These are phyloP conservation scores for Geopemphigus sp. DNA, from an alignment of 1,140 invertebrate species.

Conservation along the genomic window DNA sequence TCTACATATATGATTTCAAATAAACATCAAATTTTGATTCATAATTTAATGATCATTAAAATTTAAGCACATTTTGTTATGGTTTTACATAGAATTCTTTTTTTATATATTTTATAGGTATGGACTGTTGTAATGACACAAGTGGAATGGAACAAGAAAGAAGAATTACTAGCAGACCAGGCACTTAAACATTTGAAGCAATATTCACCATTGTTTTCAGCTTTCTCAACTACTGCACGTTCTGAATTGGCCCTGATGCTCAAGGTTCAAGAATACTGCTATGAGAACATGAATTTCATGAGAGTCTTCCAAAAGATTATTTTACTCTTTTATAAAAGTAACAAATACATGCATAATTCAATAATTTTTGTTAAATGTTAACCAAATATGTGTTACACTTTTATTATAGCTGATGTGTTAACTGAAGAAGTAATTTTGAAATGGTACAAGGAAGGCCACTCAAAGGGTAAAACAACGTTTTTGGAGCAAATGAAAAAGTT, in stretches of 20 bases:
- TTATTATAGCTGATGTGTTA: slow-evolving; percentile 72
- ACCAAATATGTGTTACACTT: not conserved
- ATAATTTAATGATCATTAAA: no score
- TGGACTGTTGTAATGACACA: slow-evolving; percentile 92
- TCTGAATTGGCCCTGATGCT: slow-evolving; percentile 84
- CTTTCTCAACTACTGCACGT: slow-evolving; percentile 78
- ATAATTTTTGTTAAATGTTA: not conserved
- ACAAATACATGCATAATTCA: slow-evolving; percentile 55
- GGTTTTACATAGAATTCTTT: no score
- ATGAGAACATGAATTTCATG: slow-evolving; percentile 98
- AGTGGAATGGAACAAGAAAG: slow-evolving; percentile 97
- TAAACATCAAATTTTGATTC: no score
- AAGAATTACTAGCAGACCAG: slow-evolving; percentile 92
- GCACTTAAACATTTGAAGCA: slow-evolving; percentile 84
- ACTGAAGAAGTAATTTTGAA: slow-evolving; percentile 89
- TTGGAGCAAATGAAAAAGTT: slow-evolving; percentile 97
- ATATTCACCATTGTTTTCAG: slow-evolving; percentile 80
- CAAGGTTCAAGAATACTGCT: slow-evolving; percentile 95
- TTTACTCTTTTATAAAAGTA: slow-evolving; percentile 91
- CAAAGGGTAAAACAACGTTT: slow-evolving; percentile 95
- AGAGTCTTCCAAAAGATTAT: slow-evolving; percentile 97
- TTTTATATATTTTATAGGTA: slow-evolving; percentile 60
- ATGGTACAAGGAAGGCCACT: slow-evolving; percentile 91
- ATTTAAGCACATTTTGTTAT: no score
- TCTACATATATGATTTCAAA: no score